phyloP scores from a whole-genome alignment of 2,888 invertebrate genomes.

The Baronia brevicornis region DNA sequence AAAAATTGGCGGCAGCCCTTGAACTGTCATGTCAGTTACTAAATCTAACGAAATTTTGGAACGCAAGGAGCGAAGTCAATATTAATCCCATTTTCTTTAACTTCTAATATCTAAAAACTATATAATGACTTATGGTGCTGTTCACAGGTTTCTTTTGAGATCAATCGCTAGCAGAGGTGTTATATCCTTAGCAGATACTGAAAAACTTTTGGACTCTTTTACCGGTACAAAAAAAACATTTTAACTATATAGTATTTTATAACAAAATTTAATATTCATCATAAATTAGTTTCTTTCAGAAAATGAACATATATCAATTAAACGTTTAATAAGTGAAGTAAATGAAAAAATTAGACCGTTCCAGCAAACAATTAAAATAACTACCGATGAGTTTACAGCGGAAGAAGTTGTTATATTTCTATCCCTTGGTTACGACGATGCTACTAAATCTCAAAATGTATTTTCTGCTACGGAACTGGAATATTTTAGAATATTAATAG shows the following conservation, averaged over 20 bases:
- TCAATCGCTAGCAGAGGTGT: slow-evolving; percentile 54
- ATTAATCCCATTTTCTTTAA: slow-evolving; percentile 5
- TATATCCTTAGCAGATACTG: slow-evolving; percentile 38
- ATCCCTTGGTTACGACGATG: slow-evolving; percentile 50
- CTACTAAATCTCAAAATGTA: slow-evolving; percentile 54
- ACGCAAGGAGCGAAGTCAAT: slow-evolving; percentile 2
- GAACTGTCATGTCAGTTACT: slow-evolving; percentile 12
- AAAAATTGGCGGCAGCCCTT: too few species aligned
- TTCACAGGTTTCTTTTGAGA: slow-evolving; percentile 50
- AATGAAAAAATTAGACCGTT: slow-evolving; percentile 49
- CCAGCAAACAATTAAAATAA: slow-evolving; percentile 52
- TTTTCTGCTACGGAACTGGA: slow-evolving; percentile 53
- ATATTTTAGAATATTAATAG: slow-evolving; percentile 53
- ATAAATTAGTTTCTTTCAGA: slow-evolving; percentile 29
- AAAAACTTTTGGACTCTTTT: slow-evolving; percentile 29
- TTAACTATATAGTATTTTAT: neutral
- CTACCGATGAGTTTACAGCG: slow-evolving; percentile 49
- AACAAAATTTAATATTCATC: neutral
- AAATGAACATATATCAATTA: slow-evolving; percentile 26
- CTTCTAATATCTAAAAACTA: neutral
- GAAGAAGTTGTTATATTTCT: slow-evolving; percentile 54
- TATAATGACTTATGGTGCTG: slow-evolving; percentile 41
- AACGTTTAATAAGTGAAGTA: slow-evolving; percentile 44
- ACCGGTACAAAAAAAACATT: slow-evolving; percentile 35
- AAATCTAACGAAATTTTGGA: slow-evolving; percentile 6